phyloP scores from a whole-genome alignment of 2,888 invertebrate species.

The Labia minor region DNA sequence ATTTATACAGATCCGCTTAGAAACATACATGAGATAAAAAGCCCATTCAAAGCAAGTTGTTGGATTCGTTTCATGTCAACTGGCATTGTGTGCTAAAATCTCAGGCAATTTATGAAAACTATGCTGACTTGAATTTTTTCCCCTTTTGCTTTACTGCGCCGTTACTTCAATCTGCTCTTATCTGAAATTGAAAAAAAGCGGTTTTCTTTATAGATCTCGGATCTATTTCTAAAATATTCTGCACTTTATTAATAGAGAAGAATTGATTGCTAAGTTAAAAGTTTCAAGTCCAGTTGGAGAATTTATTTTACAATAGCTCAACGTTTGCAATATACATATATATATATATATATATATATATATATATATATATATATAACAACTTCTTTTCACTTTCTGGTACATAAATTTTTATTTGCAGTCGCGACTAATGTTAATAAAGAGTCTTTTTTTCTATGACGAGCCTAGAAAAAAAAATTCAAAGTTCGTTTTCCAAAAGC shows the following conservation, averaged over 20 bases:
- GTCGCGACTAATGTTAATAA: not conserved
- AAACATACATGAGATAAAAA: no score
- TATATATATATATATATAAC: not conserved
- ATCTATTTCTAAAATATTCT: not conserved
- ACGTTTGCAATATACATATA: not conserved
- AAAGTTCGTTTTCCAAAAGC: not conserved
- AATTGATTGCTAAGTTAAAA: not conserved
- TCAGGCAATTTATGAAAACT: conserved; percentile 13
- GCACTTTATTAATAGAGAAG: not conserved
- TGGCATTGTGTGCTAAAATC: conserved; percentile 13
- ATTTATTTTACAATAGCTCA: not conserved
- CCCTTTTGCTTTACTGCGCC: not conserved
- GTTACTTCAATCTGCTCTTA: not conserved
- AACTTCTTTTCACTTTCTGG: no score
- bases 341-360: no score
- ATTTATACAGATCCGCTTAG: no score
- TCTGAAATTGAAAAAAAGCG: conserved; percentile 1
- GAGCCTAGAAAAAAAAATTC: not conserved
- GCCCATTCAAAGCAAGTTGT: no score
- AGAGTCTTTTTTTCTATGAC: not conserved
- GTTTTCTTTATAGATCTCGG: conserved; percentile 6
- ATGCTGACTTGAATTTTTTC: not conserved
- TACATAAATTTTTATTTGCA: not conserved
- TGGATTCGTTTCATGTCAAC: not conserved
- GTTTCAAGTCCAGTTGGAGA: not conserved